Base-by-base conservation (phyloP, 2,888 invertebrate genomes). In the Liopterus haemorrhoidalis region DNA sequence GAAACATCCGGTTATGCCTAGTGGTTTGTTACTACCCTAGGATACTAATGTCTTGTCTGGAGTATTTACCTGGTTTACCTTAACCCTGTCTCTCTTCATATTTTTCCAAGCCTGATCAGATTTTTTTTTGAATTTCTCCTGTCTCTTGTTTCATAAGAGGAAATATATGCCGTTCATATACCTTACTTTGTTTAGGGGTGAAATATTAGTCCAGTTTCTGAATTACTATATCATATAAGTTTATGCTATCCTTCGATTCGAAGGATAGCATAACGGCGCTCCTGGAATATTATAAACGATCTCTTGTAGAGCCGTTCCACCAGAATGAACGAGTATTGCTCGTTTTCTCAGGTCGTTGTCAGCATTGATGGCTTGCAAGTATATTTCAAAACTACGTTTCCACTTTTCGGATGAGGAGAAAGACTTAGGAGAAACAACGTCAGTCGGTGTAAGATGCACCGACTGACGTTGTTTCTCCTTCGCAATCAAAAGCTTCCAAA, bases 321-420 rank as follows among this genome's bases (percentile, higher is more conserved):
- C 54, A 4, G 20, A 18, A 37, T 54, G 51, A 15, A 52, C 30
- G 8, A 54, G 25, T 2, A 32, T 36, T 8, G 51, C 51, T 28
- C 48, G 44, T 37, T 49, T 44, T 40, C 49, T 53, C 15, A 6
- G 1, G 8, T 50, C 44, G 4, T 41, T 24, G 4, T 24, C 22
- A 6, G 50, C 45, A 28, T 39, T 48, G 1, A 45, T 14, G 8
- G 54, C 51, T 24, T 54, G 47, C 22, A 54, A 25, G 39, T 46
- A 53, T 19, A 50, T 54, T 15, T 46, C 9, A 2, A 53, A 32
- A 19, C 47, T 46, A 33, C 52, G 46, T 37, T 48, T 50, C 53
- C 50, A 52, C 39, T 46, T 51, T 40, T 54, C 41, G 51, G 51
- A 55, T n/a, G n/a, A n/a, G n/a, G n/a, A n/a, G n/a, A n/a, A n/a